phyloP scores from a whole-genome alignment of 2,888 invertebrate genomes.

The Campopleginae sp. region DNA sequence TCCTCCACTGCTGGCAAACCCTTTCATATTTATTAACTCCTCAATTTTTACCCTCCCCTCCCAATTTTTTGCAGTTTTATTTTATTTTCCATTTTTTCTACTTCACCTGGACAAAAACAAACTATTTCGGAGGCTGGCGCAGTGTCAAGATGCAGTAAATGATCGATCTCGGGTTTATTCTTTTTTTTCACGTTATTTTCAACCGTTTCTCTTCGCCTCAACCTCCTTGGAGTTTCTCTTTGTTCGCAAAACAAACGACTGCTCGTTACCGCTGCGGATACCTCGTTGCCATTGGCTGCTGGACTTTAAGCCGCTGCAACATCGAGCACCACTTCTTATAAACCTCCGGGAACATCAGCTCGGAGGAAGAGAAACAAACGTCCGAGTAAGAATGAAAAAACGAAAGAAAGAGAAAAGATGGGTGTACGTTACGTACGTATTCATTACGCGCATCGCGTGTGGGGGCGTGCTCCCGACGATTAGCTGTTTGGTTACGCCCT shows the following conservation, averaged over 20 bases:
- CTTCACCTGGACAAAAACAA: background rate
- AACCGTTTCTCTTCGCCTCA: background rate
- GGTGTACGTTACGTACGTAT: conserved; percentile 71
- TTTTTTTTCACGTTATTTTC: background rate
- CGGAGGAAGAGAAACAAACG: background rate
- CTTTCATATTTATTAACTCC: conserved; percentile 49
- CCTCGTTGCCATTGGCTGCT: conserved; percentile 27
- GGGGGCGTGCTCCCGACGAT: conserved; percentile 76
- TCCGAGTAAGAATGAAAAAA: conserved; percentile 31
- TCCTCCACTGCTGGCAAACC: conserved; percentile 37
- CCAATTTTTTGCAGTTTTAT: conserved; percentile 29
- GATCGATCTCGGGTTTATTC: background rate
- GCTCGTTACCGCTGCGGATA: conserved; percentile 16
- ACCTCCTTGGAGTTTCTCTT: conserved; percentile 1
- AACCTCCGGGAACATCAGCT: conserved; percentile 38
- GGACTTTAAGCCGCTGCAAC: background rate
- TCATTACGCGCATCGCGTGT: conserved; percentile 77
- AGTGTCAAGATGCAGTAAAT: conserved; percentile 56
- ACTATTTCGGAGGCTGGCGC: conserved; percentile 23
- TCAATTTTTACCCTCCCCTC: conserved; percentile 23
- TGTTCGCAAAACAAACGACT: conserved; percentile 3
- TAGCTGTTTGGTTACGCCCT: conserved; percentile 79
- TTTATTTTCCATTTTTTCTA: conserved; percentile 1
- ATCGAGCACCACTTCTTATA: conserved; percentile 29
- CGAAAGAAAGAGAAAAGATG: conserved; percentile 37